phyloP scores from a whole-genome alignment of 2,113 vertebrate species.

The Pangasianodon gigas region DNA sequence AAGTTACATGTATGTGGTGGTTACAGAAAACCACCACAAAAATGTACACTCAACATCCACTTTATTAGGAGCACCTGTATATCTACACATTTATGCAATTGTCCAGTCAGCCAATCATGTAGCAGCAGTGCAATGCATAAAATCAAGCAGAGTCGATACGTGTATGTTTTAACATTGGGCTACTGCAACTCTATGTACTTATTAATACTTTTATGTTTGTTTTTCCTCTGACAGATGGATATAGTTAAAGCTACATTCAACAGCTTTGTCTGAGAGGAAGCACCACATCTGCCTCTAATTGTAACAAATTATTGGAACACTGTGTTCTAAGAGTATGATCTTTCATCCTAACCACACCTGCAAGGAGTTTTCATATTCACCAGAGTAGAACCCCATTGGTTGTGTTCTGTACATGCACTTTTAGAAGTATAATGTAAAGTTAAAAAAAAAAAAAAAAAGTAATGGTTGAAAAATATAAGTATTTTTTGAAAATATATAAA shows the following conservation, averaged over 20 bases:
- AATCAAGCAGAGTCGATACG: background rate
- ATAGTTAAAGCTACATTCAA: background rate
- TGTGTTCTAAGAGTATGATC: background rate
- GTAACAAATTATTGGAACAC: background rate
- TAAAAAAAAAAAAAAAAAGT: background rate
- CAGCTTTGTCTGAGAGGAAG: background rate
- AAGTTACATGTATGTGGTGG: background rate
- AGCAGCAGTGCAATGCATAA: background rate
- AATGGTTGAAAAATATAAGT: background rate
- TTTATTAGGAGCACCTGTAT: background rate
- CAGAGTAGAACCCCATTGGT: background rate
- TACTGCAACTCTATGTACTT: background rate
- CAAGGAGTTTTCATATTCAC: background rate
- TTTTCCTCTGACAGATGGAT: background rate
- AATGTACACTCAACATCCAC: background rate
- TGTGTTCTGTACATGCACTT: background rate
- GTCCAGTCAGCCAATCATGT: background rate
- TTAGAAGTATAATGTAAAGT: background rate
- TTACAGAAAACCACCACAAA: background rate
- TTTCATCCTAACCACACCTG: background rate
- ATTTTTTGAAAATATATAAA: too few relatives aligned
- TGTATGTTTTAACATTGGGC: background rate
- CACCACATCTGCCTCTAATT: constrained; percentile 15
- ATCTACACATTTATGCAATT: background rate
- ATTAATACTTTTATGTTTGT: background rate